Base-by-base conservation (phyloP, 2,888 invertebrate species). In the Melipona beecheii region DNA sequence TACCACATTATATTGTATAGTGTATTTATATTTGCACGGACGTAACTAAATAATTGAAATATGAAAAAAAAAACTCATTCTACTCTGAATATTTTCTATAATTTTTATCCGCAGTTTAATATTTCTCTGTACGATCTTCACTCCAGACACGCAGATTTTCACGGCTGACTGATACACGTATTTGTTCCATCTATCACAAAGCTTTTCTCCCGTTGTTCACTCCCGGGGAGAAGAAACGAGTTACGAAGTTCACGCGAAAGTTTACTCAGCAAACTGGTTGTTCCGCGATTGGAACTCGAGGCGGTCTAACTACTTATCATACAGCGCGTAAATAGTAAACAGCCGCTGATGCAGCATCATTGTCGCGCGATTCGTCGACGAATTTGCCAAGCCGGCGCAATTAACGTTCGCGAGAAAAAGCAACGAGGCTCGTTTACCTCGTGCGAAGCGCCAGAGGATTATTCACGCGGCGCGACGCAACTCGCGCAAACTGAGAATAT, bases 211-310 rank as follows among this genome's bases (percentile, higher is more conserved):
- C 36, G 52, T 78, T 27, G 17, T n/a, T 50, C 31, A 31, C 31
- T 19, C 3, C 21, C 31, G 58, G 49, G 9, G 21, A 52, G 54
- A n/a, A 68, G 54, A 54, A 69, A 69, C 52, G 36, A 66, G 69
- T 69, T 15, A 6, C 21, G 27, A 79, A 74, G 60, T 75, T 79
- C 54, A 49, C 27, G 19, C 17, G 21, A 17, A 52, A 74, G 69
- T 69, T 75, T 69, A 49, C 73, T 68, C 49, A 49, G 15, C 27
- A 69, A 79, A 64, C 69, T 79, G 62, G 69, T 75, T 69, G 27
- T 24, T 21, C 19, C 69, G 9, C 24, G 19, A 60, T n/a, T 27
- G 78, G 6, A 74, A 74, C 24, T 50, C 19, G 36, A 68, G 19
- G 13, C 74, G 49, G 27, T 13, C 36, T 31, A 62, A 69, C 60